A percentile compares a stretch with the other conserved stretches of the same genome.
These are phyloP conservation scores for Eupleurogrammus muticus DNA, from an alignment of 2,797 vertebrate genomes.

Conservation along the genomic window DNA sequence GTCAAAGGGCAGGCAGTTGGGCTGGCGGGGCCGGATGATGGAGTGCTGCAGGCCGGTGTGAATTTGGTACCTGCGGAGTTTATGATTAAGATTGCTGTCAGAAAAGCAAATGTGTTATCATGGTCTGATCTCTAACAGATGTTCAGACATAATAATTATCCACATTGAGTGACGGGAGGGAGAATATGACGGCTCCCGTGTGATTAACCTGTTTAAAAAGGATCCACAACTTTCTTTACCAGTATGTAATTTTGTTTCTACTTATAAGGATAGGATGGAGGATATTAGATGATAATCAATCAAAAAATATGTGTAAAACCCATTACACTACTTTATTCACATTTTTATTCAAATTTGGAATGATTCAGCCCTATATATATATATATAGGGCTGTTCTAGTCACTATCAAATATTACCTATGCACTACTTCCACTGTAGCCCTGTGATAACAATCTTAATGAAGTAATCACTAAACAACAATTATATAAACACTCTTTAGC, in stretches of 20 bases:
- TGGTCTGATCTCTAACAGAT: neutral
- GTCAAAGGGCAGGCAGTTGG: conserved; percentile 95
- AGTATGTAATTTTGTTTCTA: neutral
- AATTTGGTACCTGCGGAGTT: conserved; percentile 93
- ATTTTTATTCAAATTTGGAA: neutral
- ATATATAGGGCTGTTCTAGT: too few species aligned
- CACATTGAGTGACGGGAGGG: neutral
- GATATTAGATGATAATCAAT: neutral
- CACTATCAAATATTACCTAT: neutral
- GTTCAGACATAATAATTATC: neutral
- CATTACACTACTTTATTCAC: too few species aligned
- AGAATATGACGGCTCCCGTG: neutral
- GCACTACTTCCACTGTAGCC: neutral
- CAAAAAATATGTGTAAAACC: neutral
- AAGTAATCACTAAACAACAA: too few species aligned
- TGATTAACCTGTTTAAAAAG: neutral
- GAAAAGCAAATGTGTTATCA: neutral
- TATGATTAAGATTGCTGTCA: conserved; percentile 23
- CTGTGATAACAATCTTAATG: too few species aligned
- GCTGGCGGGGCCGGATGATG: conserved; percentile 95
- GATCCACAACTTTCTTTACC: neutral
- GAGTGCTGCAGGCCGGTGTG: conserved; percentile 98
- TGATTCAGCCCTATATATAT: too few species aligned
- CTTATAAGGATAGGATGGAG: too few species aligned
- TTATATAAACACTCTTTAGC: too few species aligned